A percentile compares a stretch with the other conserved stretches of the same genome.
Conservation (phyloP, 2,888 invertebrate genomes). For the Pammene aurita region DNA sequence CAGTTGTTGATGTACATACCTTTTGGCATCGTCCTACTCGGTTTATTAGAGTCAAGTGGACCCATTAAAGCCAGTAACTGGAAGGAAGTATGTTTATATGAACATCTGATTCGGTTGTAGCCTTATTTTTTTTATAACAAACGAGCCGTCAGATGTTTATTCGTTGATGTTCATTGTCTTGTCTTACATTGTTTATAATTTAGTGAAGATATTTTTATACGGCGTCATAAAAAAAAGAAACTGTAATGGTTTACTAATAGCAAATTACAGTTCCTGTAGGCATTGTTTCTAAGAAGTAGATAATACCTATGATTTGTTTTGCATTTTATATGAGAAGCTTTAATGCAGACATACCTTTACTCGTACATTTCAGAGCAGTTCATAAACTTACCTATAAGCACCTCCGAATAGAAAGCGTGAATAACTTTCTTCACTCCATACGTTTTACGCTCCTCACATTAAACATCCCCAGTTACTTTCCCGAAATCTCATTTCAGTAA, state of each 20-base stretch:
- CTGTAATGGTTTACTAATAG: no score
- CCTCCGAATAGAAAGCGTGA: conserved; percentile 17
- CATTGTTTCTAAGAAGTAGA: neutral
- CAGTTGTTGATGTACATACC: conserved; percentile 38
- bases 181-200: conserved; percentile 1
- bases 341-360: neutral
- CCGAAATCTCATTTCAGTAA: neutral
- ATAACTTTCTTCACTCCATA: conserved; percentile 18
- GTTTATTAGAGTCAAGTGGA: conserved; percentile 40
- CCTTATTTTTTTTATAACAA: conserved; percentile 1
- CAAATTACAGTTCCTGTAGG: neutral
- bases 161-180: conserved; percentile 7
- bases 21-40: conserved; percentile 34
- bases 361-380: conserved; percentile 5
- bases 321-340: neutral
- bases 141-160: conserved; percentile 1
- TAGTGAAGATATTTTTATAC: neutral
- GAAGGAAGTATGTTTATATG: conserved; percentile 18
- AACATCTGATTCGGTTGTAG: conserved; percentile 2
- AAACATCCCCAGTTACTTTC: neutral
- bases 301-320: neutral
- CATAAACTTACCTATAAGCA: conserved; percentile 15
- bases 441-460: conserved; percentile 18
- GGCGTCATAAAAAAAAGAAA: neutral
- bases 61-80: neutral